Evolutionary conservation across 2,113 vertebrate genomes (phyloP).

Genomic region (Colossoma macropomum): DNA sequence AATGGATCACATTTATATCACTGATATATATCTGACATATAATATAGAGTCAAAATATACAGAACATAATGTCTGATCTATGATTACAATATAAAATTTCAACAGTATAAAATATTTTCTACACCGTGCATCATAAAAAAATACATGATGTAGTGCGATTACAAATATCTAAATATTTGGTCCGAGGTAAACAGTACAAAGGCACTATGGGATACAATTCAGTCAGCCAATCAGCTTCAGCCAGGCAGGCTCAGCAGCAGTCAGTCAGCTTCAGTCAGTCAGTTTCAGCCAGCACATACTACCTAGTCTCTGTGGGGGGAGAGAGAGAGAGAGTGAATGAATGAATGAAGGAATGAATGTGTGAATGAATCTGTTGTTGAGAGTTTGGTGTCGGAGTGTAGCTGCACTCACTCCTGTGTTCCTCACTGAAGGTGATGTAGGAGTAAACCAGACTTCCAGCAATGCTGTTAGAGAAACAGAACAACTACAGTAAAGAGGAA

Average conservation of each 20-base stretch:
- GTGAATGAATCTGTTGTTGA: no score
- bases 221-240: not conserved
- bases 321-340: not conserved
- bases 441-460: slow-evolving; percentile 95
- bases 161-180: not conserved
- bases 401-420: slow-evolving; percentile 70
- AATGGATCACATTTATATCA: no score
- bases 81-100: no score
- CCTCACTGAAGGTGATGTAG: slow-evolving; percentile 93
- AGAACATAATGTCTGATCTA: no score
- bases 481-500: not conserved
- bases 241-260: not conserved
- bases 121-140: no score
- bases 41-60: no score
- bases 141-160: not conserved
- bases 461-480: slow-evolving; percentile 80
- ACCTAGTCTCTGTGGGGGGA: not conserved
- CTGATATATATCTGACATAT: no score
- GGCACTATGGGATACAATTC: not conserved
- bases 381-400: not conserved
- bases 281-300: not conserved
- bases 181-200: not conserved
- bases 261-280: not conserved
- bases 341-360: no score
- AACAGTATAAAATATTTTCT: no score